phyloP scores from a whole-genome alignment of 2,888 invertebrate species.

The Pachliopta kotzebuea region DNA sequence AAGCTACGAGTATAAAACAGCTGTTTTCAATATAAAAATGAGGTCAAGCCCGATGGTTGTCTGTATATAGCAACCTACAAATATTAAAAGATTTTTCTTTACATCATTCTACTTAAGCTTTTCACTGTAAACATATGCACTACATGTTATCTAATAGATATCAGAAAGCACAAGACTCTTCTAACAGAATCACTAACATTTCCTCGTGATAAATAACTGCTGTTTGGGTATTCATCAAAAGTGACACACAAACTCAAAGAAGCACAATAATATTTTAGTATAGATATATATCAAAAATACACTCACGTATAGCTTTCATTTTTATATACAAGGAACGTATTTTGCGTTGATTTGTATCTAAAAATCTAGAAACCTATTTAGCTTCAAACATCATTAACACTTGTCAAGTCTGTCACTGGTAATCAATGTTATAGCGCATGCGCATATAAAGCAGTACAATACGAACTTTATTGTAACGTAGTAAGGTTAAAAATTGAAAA shows the following conservation, averaged over 20 bases:
- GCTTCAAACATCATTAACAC: conserved; percentile 28
- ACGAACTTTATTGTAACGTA: not conserved
- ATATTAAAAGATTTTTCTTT: too few species aligned
- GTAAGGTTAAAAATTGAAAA: conserved; percentile 34
- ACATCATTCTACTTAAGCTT: too few species aligned
- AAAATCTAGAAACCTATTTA: conserved; percentile 32
- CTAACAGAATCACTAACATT: too few species aligned
- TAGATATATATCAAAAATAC: conserved; percentile 4
- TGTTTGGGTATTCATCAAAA: too few species aligned
- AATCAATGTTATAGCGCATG: conserved; percentile 71
- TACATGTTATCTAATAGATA: too few species aligned
- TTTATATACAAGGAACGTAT: conserved; percentile 37
- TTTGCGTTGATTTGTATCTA: conserved; percentile 40
- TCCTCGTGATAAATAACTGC: too few species aligned
- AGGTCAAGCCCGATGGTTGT: too few species aligned
- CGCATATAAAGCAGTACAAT: conserved; percentile 42
- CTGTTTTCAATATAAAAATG: too few species aligned
- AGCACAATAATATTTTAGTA: not conserved
- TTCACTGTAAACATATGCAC: too few species aligned
- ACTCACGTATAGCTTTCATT: conserved; percentile 61
- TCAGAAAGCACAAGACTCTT: too few species aligned
- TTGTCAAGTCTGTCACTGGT: conserved; percentile 47
- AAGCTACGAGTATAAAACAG: too few species aligned
- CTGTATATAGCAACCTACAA: too few species aligned
- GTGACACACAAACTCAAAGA: not conserved